Evolutionary conservation across 2,888 invertebrate genomes (phyloP), one percentile per base, ranked within the genome.

Genomic region (Cataglyphis cursor): DNA sequence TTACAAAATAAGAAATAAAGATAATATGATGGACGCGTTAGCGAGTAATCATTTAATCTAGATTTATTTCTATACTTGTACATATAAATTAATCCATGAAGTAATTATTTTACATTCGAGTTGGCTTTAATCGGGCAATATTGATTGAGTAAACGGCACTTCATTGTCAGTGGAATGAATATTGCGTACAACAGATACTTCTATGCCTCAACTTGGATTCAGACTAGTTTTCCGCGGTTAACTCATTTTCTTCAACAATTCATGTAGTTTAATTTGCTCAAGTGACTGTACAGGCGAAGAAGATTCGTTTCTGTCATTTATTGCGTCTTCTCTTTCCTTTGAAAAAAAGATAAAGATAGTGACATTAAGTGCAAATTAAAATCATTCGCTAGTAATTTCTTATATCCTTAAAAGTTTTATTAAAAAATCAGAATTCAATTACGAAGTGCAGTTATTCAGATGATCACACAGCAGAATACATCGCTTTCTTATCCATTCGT

Each of bases 161-260:
- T 31, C 54, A 15, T 51, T 51, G 38, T 28, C n/a, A 65, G n/a
- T 54, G 41, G n/a, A 44, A 44, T 48, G 48, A 66, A 66, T 66
- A 76, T 76, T 76, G 65, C 10, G 65, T 51, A 54, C 54, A 18
- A 38, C 10, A 15, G 15, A 76, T 76, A 65, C 9, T 76, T 65
- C 31, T 54, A 18, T 12, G 21, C 66, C 5, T n/a, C 51, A 44
- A 66, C 51, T 64, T 28, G 38, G 18, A n/a, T 54, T 54, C 24
- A 6, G 12, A 65, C 28, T n/a, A 65, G n/a, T 54, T 38, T 65
- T 65, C 28, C 8, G 12, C 0, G 31, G 21, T 15, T 62, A 31
- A 18, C 5, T 74, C 21, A 15, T 48, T 62, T 62, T 35, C 15
- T 38, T 62, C 31, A 5, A 31, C 15, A 18, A 75, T 54, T 24